phyloP scores from a whole-genome alignment of 2,888 invertebrate genomes.

The Tetanocera ferruginea region DNA sequence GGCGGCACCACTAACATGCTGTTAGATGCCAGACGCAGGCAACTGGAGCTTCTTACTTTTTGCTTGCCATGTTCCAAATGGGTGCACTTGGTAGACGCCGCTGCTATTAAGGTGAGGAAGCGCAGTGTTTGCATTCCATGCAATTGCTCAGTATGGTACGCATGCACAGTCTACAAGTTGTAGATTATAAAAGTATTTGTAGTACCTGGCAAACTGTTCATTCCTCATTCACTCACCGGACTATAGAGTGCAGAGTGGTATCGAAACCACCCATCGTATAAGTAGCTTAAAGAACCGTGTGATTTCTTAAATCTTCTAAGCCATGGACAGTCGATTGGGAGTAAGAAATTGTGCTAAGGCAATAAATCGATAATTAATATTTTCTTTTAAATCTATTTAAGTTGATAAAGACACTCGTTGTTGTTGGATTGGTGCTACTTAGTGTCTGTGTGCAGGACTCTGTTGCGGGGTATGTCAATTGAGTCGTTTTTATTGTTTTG shows the following conservation, averaged over 20 bases:
- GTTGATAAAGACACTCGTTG: conserved; percentile 57
- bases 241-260: neutral
- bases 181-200: conserved; percentile 59
- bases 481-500: too few species aligned
- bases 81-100: conserved; percentile 7
- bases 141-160: conserved; percentile 32
- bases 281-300: neutral
- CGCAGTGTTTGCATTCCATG: conserved; percentile 25
- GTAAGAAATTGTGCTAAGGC: conserved; percentile 46
- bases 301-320: conserved; percentile 23
- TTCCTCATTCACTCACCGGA: conserved; percentile 49
- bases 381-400: conserved; percentile 41
- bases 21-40: neutral
- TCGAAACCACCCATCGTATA: neutral
- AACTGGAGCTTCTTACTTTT: neutral
- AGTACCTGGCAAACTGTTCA: conserved; percentile 53
- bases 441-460: conserved; percentile 56
- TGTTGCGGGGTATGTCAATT: conserved; percentile 56
- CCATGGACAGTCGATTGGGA: conserved; percentile 56
- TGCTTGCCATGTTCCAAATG: conserved; percentile 11
- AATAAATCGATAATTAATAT: conserved; percentile 2
- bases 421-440: conserved; percentile 55
- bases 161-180: conserved; percentile 31
- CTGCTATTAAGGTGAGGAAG: conserved; percentile 19
- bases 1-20: neutral